These are phyloP conservation scores for Hypsopygia costalis DNA, from an alignment of 2,888 invertebrate species.

Conservation along the genomic window DNA sequence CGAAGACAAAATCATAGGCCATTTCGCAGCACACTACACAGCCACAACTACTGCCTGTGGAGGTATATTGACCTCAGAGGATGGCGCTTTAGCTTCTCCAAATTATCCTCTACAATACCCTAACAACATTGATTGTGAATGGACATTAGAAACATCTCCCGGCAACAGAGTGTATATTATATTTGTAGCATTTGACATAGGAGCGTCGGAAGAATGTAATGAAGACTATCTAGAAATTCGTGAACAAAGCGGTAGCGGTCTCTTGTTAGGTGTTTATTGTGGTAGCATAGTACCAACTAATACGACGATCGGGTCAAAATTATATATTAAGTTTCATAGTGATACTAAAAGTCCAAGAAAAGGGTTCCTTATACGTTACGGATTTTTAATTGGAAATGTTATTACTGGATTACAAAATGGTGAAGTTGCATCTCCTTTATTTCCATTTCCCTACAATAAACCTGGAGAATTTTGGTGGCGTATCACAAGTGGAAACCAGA, in stretches of 20 bases:
- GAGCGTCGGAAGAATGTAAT: slow-evolving; percentile 87
- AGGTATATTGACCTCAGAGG: slow-evolving; percentile 84
- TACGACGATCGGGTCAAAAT: slow-evolving; percentile 73
- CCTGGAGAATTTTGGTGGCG: slow-evolving; percentile 83
- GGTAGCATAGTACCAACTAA: slow-evolving; percentile 82
- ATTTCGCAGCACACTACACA: slow-evolving; percentile 65
- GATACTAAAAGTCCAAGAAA: slow-evolving; percentile 76
- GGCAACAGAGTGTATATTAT: slow-evolving; percentile 86
- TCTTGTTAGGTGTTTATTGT: slow-evolving; percentile 85
- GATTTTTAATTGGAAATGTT: slow-evolving; percentile 84
- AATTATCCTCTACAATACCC: slow-evolving; percentile 90
- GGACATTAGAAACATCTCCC: slow-evolving; percentile 75
- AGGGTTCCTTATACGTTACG: slow-evolving; percentile 90
- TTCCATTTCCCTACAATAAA: slow-evolving; percentile 78
- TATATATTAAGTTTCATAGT: slow-evolving; percentile 91
- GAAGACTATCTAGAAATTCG: slow-evolving; percentile 93
- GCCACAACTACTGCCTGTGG: slow-evolving; percentile 86
- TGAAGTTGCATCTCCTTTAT: slow-evolving; percentile 88
- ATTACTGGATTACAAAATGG: slow-evolving; percentile 83
- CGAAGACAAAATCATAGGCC: slow-evolving; percentile 36
- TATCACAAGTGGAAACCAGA: slow-evolving; percentile 55
- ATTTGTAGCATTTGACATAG: slow-evolving; percentile 85
- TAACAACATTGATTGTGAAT: slow-evolving; percentile 86
- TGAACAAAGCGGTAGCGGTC: slow-evolving; percentile 82
- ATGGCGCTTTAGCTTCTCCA: slow-evolving; percentile 90